A percentile compares a stretch with the other conserved stretches of the same genome.
These are phyloP conservation scores for Nasonia giraulti DNA, from an alignment of 1,140 invertebrate species.

Conservation along the genomic window DNA sequence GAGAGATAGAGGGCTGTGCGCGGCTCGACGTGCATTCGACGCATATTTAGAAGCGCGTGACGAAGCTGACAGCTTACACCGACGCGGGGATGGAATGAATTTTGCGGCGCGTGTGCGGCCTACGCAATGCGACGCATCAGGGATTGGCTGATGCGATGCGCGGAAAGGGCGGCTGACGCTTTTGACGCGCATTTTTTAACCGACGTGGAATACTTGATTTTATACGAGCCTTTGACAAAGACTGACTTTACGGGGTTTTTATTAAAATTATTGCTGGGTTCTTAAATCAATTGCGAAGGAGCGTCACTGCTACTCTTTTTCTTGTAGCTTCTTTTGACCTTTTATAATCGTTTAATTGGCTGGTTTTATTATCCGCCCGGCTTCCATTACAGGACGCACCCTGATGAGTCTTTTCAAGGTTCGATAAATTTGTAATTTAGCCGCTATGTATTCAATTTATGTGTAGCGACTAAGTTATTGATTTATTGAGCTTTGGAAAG, in stretches of 20 bases:
- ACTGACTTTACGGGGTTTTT: too few relatives aligned
- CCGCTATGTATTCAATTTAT: not conserved
- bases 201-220: too few relatives aligned
- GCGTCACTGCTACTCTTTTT: not conserved
- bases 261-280: too few relatives aligned
- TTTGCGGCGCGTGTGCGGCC: not conserved
- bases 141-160: too few relatives aligned
- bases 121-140: not conserved
- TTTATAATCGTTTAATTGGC: constrained; percentile 1
- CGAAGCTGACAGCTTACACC: not conserved
- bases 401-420: not conserved
- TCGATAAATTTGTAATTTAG: not conserved
- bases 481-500: not conserved
- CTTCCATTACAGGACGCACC: not conserved
- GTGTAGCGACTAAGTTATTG: not conserved
- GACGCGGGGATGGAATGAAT: not conserved
- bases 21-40: not conserved
- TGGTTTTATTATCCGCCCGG: not conserved
- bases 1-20: not conserved
- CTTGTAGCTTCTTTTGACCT: not conserved
- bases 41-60: not conserved
- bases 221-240: too few relatives aligned
- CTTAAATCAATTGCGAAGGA: too few relatives aligned
- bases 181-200: too few relatives aligned
- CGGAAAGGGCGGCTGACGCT: too few relatives aligned